Conservation (phyloP, 2,888 invertebrate species). For the Xylophagus ater region DNA sequence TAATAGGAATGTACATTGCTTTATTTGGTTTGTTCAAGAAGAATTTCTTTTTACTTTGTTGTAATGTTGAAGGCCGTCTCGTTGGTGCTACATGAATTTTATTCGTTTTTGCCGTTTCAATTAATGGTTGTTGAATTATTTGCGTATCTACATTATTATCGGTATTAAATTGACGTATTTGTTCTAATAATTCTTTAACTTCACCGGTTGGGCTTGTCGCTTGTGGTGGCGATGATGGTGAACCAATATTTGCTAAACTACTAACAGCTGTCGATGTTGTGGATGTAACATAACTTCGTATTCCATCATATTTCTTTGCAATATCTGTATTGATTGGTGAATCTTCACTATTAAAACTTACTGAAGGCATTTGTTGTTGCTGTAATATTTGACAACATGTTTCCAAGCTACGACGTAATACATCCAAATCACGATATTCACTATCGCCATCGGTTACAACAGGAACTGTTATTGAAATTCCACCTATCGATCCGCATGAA, state of each 20-base stretch:
- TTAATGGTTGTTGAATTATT: constrained; percentile 10
- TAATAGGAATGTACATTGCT: constrained; percentile 58
- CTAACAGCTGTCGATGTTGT: constrained; percentile 55
- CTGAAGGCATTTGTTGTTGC: constrained; percentile 25
- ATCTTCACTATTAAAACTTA: constrained; percentile 22
- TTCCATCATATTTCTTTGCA: constrained; percentile 27
- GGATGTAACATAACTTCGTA: constrained; percentile 38
- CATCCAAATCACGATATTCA: constrained; percentile 27
- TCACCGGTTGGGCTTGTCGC: constrained; percentile 73
- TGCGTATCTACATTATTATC: constrained; percentile 37
- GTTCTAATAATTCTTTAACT: constrained; percentile 59
- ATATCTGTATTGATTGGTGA: constrained; percentile 24
- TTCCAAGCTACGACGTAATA: constrained; percentile 30
- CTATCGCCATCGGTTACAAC: constrained; percentile 22
- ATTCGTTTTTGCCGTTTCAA: constrained; percentile 4
- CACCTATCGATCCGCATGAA: constrained; percentile 30
- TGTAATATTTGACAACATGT: constrained; percentile 34
- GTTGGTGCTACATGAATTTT: constrained; percentile 5
- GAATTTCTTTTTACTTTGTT: constrained; percentile 40
- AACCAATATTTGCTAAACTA: constrained; percentile 54
- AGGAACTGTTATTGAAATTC: constrained; percentile 30
- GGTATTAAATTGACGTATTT: constrained; percentile 53
- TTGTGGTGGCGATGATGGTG: constrained; percentile 64
- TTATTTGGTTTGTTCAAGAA: constrained; percentile 48
- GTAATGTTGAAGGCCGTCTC: constrained; percentile 29